Evolutionary conservation across 2,888 invertebrate genomes (phyloP).

Genomic region (Calameuta idolon): DNA sequence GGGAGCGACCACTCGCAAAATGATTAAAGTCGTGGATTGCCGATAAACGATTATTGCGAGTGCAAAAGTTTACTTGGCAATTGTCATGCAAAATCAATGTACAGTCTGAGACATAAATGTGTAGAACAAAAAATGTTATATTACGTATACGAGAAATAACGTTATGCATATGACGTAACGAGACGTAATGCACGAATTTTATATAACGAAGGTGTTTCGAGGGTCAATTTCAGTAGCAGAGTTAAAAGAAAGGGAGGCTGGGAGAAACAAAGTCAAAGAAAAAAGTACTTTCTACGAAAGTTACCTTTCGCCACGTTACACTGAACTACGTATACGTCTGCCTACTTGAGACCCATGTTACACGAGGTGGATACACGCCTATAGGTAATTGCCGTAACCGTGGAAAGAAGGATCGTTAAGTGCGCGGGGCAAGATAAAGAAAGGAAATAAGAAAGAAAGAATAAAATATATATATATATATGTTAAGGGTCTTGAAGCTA

Average conservation of each 20-base stretch:
- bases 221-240: not conserved
- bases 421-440: not conserved
- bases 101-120: not conserved
- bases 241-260: too few relatives aligned
- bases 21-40: not conserved
- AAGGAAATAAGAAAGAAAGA: not conserved
- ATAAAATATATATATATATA: not conserved
- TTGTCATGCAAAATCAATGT: not conserved
- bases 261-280: not conserved
- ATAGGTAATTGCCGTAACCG: not conserved
- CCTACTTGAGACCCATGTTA: not conserved
- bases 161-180: not conserved
- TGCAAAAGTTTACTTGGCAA: not conserved
- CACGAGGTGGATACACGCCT: not conserved
- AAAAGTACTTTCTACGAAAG: not conserved
- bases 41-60: not conserved
- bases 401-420: not conserved
- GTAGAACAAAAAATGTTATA: not conserved
- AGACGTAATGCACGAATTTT: not conserved
- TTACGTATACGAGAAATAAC: not conserved
- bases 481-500: not conserved
- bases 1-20: not conserved
- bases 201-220: not conserved
- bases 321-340: not conserved
- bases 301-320: not conserved